These are phyloP conservation scores for Coelinius sp. DNA, from an alignment of 2,888 invertebrate genomes.

Conservation along the genomic window DNA sequence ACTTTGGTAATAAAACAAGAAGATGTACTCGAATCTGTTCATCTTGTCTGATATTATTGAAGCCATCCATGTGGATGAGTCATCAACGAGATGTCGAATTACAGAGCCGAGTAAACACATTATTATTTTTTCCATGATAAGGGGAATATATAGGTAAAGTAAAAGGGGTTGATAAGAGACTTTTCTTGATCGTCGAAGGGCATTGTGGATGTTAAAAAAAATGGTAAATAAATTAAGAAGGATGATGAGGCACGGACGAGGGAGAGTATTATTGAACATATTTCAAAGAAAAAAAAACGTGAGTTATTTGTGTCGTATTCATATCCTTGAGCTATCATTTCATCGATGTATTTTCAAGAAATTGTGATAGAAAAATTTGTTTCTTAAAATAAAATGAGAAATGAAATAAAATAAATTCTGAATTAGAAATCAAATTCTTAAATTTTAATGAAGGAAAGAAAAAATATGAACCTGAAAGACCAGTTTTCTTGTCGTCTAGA, in stretches of 20 bases:
- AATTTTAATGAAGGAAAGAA: too few species aligned
- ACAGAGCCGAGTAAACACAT: constrained; percentile 6
- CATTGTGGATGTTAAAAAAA: constrained; percentile 28
- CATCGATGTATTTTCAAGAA: too few species aligned
- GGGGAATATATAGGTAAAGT: constrained; percentile 30
- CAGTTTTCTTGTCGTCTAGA: too few species aligned
- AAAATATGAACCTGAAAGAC: too few species aligned
- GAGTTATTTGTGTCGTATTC: too few species aligned
- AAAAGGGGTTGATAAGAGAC: constrained; percentile 20
- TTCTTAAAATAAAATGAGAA: too few species aligned
- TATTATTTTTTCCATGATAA: constrained; percentile 19
- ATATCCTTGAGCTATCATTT: too few species aligned
- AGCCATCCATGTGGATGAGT: constrained; percentile 32
- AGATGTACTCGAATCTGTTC: background rate
- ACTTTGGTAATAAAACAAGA: background rate
- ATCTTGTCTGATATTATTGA: constrained; percentile 12
- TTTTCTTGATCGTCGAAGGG: constrained; percentile 41
- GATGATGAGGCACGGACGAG: constrained; percentile 14
- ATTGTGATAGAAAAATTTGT: too few species aligned
- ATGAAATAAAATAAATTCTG: too few species aligned
- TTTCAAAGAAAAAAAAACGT: background rate
- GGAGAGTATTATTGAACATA: background rate
- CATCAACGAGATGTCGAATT: constrained; percentile 20
- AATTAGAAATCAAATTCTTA: too few species aligned
- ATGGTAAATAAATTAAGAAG: constrained; percentile 23